Percentiles rank a stretch among this genome's conserved stretches.
Conservation (phyloP, 2,888 invertebrate genomes). For the Linnaemya vulpina region DNA sequence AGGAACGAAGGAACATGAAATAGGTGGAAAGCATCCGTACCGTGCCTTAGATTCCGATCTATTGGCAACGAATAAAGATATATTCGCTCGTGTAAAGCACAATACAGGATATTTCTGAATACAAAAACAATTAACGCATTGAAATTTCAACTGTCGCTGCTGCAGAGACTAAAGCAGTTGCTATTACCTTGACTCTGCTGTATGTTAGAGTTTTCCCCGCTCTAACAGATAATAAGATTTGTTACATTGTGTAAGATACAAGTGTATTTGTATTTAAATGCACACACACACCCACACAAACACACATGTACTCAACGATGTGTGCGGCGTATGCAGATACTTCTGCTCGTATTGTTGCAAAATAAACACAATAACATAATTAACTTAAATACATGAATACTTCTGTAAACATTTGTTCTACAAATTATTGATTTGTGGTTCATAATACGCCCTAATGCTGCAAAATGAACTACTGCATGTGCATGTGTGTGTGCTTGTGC, state of each 20-base stretch:
- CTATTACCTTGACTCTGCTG: not conserved
- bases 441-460: not conserved
- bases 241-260: not conserved
- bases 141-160: too few species aligned
- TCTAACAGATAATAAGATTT: not conserved
- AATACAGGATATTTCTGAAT: too few species aligned
- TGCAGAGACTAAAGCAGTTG: not conserved
- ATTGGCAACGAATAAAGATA: too few species aligned
- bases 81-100: too few species aligned
- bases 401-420: not conserved
- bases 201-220: not conserved
- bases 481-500: not conserved
- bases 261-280: not conserved
- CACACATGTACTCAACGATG: too few species aligned
- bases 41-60: too few species aligned
- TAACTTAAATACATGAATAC: not conserved
- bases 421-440: not conserved
- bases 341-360: not conserved
- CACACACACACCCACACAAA: not conserved
- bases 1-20: too few species aligned
- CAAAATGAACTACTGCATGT: not conserved
- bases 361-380: slow-evolving; percentile 16
- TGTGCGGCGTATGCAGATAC: not conserved
- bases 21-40: too few species aligned
- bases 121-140: too few species aligned